These are phyloP conservation scores for Chloroceryle aenea DNA, from an alignment of 2,113 vertebrate genomes.

Conservation along the genomic window DNA sequence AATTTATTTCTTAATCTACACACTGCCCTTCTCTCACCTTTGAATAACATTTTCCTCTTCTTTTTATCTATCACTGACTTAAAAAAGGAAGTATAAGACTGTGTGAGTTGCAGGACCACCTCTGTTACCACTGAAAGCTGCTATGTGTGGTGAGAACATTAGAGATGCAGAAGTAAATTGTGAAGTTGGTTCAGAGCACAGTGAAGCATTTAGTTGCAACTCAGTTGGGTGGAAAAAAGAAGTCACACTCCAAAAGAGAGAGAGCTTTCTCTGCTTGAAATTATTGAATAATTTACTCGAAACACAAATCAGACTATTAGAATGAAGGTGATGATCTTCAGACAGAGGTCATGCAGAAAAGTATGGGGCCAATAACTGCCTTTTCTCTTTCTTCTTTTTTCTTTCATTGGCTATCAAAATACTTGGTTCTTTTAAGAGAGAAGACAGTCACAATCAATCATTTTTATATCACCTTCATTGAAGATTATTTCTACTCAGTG, in stretches of 20 bases:
- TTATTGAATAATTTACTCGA: slow-evolving; percentile 61
- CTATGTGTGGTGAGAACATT: neutral
- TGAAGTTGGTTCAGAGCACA: slow-evolving; percentile 36
- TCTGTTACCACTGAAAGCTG: neutral
- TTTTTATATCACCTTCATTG: slow-evolving; percentile 15
- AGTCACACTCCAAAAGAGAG: slow-evolving; percentile 58
- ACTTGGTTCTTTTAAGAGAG: neutral
- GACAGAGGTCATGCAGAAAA: slow-evolving; percentile 37
- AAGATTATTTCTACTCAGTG: slow-evolving; percentile 12
- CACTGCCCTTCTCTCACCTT: slow-evolving; percentile 21
- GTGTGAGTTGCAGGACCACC: neutral
- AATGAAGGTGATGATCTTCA: slow-evolving; percentile 48
- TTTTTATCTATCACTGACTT: slow-evolving; percentile 27
- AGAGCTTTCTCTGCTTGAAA: slow-evolving; percentile 56
- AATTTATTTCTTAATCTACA: slow-evolving; percentile 54
- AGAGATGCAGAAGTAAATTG: slow-evolving; percentile 65
- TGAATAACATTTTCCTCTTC: slow-evolving; percentile 27
- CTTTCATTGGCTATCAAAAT: slow-evolving; percentile 40
- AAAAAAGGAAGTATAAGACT: neutral
- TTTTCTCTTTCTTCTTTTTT: neutral
- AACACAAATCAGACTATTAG: slow-evolving; percentile 56
- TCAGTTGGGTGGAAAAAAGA: slow-evolving; percentile 41
- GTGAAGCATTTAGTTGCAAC: slow-evolving; percentile 55
- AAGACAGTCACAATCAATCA: slow-evolving; percentile 22
- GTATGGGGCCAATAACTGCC: neutral